These are phyloP conservation scores for Globia sparganii DNA, from an alignment of 2,888 invertebrate genomes.

Conservation along the genomic window DNA sequence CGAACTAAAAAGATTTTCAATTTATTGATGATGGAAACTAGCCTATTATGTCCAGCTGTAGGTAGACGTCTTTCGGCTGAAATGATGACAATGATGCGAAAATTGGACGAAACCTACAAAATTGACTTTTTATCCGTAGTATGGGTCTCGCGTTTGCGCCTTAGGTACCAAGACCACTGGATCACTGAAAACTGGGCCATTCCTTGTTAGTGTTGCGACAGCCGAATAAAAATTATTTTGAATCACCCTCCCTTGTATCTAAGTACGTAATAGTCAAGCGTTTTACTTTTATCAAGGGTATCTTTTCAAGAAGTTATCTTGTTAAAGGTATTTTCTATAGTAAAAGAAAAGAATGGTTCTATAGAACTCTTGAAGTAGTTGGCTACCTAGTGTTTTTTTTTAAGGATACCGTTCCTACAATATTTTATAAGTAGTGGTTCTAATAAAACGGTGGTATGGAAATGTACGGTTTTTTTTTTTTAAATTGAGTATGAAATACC, in stretches of 20 bases:
- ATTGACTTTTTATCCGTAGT: slow-evolving; percentile 6
- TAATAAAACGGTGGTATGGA: not conserved
- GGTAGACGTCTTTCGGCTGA: not conserved
- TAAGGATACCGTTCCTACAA: not conserved
- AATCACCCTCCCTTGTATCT: slow-evolving; percentile 49
- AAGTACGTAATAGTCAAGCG: slow-evolving; percentile 40
- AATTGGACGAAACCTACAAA: not conserved
- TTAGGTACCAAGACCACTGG: slow-evolving; percentile 38
- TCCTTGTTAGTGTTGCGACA: slow-evolving; percentile 57
- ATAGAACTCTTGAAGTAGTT: not conserved
- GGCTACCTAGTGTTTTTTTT: not conserved
- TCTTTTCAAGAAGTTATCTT: slow-evolving; percentile 19
- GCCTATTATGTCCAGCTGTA: not conserved
- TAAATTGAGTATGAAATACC: too few relatives aligned
- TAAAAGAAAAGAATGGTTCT: not conserved
- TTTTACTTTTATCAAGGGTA: slow-evolving; percentile 45
- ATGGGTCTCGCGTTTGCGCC: slow-evolving; percentile 31
- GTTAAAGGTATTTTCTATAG: slow-evolving; percentile 13
- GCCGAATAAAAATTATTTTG: slow-evolving; percentile 60
- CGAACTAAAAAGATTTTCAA: too few relatives aligned
- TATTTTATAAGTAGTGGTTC: not conserved
- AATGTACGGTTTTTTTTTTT: not conserved
- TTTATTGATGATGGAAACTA: too few relatives aligned
- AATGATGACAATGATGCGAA: not conserved
- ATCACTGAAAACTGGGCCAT: slow-evolving; percentile 56